Base-by-base conservation (phyloP, 2,888 invertebrate species). In the Mythimna lalbum region DNA sequence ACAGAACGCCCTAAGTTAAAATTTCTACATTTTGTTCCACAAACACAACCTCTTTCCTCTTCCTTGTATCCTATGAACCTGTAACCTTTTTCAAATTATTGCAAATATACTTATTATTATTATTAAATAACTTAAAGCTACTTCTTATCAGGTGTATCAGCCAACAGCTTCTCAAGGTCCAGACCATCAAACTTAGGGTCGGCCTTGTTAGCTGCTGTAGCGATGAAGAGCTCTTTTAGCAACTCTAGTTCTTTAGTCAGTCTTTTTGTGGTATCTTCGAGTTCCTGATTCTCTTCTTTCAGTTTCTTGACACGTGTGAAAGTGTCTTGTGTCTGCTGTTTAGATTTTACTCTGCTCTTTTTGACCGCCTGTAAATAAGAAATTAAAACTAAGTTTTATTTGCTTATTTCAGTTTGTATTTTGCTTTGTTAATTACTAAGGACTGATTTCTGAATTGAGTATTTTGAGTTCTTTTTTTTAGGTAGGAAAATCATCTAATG, bases 341-440 rank as follows among this genome's bases (percentile, higher is more conserved):
- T 79, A 1, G 68, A 82, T 36, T 79, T 79, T 0, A 81, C 80
- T 77, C 75, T 72, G 62, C 74, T 86, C 71, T 85, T 87, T 69
- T 81, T 80, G 1, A 79, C 79, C 1, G 79, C 79, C 79, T 79
- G 55, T 3, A 67, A 60, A 50, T 14, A 31, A 50, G 4, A 36
- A 14, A 19, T 43, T 43, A 19, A 17, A 4, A 17, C 5, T 43
- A 17, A 5, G 5, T 1, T 27, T 43, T 43, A 43, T 17, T 43
- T 43, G 43, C 17, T 43, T 0, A 43, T 39, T 39, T 39, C 14
- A 9, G 10, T 10, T 36, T 36, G 36, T 36, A 36, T 14, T 39
- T 14, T 17, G 17, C 17, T 17, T 43, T 43, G 39, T 12, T 39
- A 39, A 0, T 39, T 43, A 14, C 43, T 43, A 43, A 43, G 17